A percentile compares a stretch with the other conserved stretches of the same genome.
phyloP scores from a whole-genome alignment of 2,113 vertebrate species.

The Hoplias malabaricus region DNA sequence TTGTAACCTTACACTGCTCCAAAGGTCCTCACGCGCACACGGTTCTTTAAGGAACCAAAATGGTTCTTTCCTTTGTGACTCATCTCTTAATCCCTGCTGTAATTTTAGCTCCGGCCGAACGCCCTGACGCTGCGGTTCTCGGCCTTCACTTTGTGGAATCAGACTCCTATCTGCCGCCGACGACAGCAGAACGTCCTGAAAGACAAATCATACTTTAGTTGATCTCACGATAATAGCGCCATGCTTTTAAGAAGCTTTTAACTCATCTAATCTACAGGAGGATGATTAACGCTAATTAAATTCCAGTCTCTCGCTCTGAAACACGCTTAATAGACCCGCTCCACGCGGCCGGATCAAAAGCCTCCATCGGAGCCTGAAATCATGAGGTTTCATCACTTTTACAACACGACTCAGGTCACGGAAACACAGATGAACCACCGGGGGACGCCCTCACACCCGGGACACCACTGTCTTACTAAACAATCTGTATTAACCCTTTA shows the following conservation, averaged over 20 bases:
- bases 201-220: slow-evolving; percentile 29
- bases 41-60: too few species aligned
- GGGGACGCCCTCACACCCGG: slow-evolving; percentile 15
- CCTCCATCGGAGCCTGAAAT: not conserved
- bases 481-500: too few species aligned
- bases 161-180: not conserved
- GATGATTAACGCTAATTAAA: slow-evolving; percentile 44
- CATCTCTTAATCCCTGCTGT: too few species aligned
- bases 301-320: slow-evolving; percentile 12
- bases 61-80: too few species aligned
- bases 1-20: too few species aligned
- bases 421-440: not conserved
- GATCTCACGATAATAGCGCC: slow-evolving; percentile 15
- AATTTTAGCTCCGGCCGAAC: not conserved
- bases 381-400: slow-evolving; percentile 31
- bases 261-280: slow-evolving; percentile 32
- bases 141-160: not conserved
- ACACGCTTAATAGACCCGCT: slow-evolving; percentile 36
- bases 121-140: not conserved
- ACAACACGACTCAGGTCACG: slow-evolving; percentile 2
- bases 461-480: too few species aligned
- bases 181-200: not conserved
- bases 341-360: slow-evolving; percentile 15
- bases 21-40: too few species aligned
- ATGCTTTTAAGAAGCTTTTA: slow-evolving; percentile 34